phyloP scores from a whole-genome alignment of 2,888 invertebrate genomes.

The Ametastegia equiseti region DNA sequence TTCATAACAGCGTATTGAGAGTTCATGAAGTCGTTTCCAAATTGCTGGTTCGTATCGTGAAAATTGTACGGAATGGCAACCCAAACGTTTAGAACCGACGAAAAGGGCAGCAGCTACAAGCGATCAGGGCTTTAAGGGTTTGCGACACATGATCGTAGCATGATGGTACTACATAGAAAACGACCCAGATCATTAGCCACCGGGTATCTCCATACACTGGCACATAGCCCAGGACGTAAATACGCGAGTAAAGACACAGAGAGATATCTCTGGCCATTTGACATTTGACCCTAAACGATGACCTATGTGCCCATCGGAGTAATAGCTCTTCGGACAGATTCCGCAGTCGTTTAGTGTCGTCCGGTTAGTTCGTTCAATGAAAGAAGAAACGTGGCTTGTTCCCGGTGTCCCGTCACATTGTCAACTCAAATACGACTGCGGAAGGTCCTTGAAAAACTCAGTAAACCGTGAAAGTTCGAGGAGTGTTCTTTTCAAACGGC shows the following conservation, averaged over 20 bases:
- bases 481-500: too few species aligned
- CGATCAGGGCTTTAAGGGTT: too few species aligned
- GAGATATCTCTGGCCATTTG: slow-evolving; percentile 69
- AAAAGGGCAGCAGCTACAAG: too few species aligned
- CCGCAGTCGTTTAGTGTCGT: slow-evolving; percentile 55
- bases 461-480: not conserved
- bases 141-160: not conserved
- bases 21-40: too few species aligned
- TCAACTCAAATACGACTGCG: not conserved
- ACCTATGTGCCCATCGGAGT: slow-evolving; percentile 58
- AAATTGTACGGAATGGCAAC: not conserved
- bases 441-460: not conserved
- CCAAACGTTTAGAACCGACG: not conserved
- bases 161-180: not conserved
- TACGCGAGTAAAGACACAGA: not conserved
- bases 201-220: not conserved
- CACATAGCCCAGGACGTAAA: slow-evolving; percentile 39
- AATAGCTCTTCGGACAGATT: slow-evolving; percentile 56
- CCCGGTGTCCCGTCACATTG: slow-evolving; percentile 4
- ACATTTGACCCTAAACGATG: slow-evolving; percentile 69
- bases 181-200: slow-evolving; percentile 3
- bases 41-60: too few species aligned
- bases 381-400: not conserved
- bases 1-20: too few species aligned
- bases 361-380: slow-evolving; percentile 29